Percentiles rank a stretch among this genome's conserved stretches.
Conservation (phyloP, 2,888 invertebrate genomes). For the Callyntrura guangdongensis region DNA sequence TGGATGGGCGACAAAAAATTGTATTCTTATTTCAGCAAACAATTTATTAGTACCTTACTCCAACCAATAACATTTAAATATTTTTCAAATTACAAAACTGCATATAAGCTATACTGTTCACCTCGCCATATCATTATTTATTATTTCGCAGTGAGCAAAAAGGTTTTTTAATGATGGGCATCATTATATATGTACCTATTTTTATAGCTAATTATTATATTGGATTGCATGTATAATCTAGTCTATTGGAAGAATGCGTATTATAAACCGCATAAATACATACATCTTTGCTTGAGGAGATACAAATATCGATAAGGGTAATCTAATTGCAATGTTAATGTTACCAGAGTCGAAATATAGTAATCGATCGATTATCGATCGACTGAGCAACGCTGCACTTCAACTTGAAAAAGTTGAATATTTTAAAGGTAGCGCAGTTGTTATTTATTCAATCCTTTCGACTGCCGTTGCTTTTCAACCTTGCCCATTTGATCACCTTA, state of each 20-base stretch:
- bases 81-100: slow-evolving; percentile 7
- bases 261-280: not conserved
- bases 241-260: not conserved
- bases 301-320: slow-evolving; percentile 26
- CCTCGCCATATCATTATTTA: not conserved
- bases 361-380: slow-evolving; percentile 24
- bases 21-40: not conserved
- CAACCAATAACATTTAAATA: not conserved
- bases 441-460: slow-evolving; percentile 2
- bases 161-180: slow-evolving; percentile 32
- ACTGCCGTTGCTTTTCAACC: not conserved
- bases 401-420: slow-evolving; percentile 27
- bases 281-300: not conserved
- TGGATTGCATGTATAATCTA: not conserved
- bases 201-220: slow-evolving; percentile 51
- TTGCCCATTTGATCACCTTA: not conserved
- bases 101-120: not conserved
- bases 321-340: not conserved
- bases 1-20: slow-evolving; percentile 17
- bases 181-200: slow-evolving; percentile 20
- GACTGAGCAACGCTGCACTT: slow-evolving; percentile 27
- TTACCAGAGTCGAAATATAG: not conserved
- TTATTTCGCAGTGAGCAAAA: not conserved
- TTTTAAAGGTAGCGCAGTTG: not conserved
- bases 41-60: not conserved